Evolutionary conservation across 2,888 invertebrate genomes (phyloP).

Genomic region (Caradrina clavipalpis): DNA sequence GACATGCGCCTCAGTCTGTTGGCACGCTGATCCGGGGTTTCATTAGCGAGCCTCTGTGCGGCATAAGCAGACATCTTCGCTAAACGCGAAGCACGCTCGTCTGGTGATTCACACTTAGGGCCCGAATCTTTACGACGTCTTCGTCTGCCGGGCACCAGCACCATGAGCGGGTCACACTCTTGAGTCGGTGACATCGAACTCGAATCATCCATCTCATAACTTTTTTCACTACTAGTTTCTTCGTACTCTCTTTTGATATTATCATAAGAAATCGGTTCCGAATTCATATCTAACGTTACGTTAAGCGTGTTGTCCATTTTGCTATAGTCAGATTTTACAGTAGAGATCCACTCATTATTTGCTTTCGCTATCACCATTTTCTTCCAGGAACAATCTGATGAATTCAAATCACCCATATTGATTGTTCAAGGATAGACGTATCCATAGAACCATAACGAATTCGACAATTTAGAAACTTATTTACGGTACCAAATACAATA

Average conservation of each 20-base stretch:
- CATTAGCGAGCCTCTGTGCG: constrained; percentile 84
- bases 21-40: constrained; percentile 83
- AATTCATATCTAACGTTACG: constrained; percentile 43
- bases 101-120: constrained; percentile 76
- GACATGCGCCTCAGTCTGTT: constrained; percentile 85
- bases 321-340: constrained; percentile 73
- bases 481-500: constrained; percentile 16
- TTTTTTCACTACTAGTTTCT: constrained; percentile 50
- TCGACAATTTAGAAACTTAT: constrained; percentile 33
- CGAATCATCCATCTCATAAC: constrained; percentile 55
- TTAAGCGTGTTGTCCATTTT: constrained; percentile 65
- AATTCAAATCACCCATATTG: constrained; percentile 87
- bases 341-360: constrained; percentile 83
- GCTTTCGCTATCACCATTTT: constrained; percentile 86
- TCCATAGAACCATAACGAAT: constrained; percentile 86
- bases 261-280: constrained; percentile 62
- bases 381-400: constrained; percentile 85
- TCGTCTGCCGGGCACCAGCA: constrained; percentile 57
- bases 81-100: constrained; percentile 79
- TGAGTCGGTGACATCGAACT: constrained; percentile 63
- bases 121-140: constrained; percentile 70
- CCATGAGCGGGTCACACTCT: constrained; percentile 71
- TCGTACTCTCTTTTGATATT: constrained; percentile 73
- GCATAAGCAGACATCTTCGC: constrained; percentile 88
- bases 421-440: constrained; percentile 86